A percentile compares a stretch with the other conserved stretches of the same genome.
phyloP scores from a whole-genome alignment of 2,888 invertebrate species.

The Metopia argyrocephala region DNA sequence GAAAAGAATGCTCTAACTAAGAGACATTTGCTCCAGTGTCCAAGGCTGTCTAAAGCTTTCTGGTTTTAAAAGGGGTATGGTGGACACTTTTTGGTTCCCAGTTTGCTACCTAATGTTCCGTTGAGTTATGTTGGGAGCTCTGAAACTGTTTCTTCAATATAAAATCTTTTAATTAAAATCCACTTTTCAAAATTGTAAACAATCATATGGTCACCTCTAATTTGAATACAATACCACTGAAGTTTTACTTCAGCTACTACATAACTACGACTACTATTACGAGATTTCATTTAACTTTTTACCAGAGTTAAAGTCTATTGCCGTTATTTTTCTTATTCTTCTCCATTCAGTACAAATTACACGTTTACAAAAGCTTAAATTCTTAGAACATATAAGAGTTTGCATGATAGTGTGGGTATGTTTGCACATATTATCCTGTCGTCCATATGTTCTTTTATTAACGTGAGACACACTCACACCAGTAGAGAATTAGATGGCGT shows the following conservation, averaged over 20 bases:
- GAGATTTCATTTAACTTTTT: slow-evolving; percentile 42
- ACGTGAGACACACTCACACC: slow-evolving; percentile 24
- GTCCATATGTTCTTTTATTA: background rate
- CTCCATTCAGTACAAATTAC: slow-evolving; percentile 14
- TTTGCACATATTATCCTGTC: background rate
- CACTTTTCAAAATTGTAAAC: too few species aligned
- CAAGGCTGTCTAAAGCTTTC: too few species aligned
- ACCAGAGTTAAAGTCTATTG: background rate
- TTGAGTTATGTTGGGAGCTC: too few species aligned
- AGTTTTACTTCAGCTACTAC: background rate
- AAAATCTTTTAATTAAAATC: too few species aligned
- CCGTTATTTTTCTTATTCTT: background rate
- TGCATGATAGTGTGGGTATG: background rate
- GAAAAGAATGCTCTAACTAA: too few species aligned
- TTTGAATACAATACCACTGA: background rate
- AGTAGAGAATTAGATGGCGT: background rate
- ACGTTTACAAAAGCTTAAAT: slow-evolving; percentile 32
- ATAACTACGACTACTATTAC: slow-evolving; percentile 19
- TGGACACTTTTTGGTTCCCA: too few species aligned
- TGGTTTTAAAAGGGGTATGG: too few species aligned
- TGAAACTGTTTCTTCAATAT: too few species aligned
- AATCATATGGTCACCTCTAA: slow-evolving; percentile 10
- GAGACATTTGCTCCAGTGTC: too few species aligned
- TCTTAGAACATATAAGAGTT: slow-evolving; percentile 1
- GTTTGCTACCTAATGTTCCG: too few species aligned